These are phyloP conservation scores for Drosophila testacea DNA, from an alignment of 2,888 invertebrate genomes.

Conservation along the genomic window DNA sequence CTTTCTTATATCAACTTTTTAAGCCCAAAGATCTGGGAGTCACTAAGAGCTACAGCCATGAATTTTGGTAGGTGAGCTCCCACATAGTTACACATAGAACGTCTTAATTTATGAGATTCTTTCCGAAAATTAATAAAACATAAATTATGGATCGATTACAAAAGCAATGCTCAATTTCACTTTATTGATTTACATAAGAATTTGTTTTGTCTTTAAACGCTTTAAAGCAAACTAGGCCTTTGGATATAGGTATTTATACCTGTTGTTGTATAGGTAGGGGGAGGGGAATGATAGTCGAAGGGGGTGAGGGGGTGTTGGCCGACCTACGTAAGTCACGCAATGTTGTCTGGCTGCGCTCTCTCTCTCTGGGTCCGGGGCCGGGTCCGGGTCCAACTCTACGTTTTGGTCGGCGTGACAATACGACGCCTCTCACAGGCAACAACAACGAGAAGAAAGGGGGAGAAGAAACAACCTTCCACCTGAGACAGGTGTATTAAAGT, in stretches of 20 bases:
- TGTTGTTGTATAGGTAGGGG: conserved; percentile 30
- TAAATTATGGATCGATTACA: background rate
- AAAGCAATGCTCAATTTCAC: background rate
- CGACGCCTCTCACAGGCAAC: conserved; percentile 57
- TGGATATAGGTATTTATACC: conserved; percentile 45
- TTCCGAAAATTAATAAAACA: no score
- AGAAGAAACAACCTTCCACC: conserved; percentile 24
- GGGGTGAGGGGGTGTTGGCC: conserved; percentile 10
- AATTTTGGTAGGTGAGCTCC: no score
- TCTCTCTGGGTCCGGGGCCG: background rate
- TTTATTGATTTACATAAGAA: conserved; percentile 37
- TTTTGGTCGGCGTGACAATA: conserved; percentile 71
- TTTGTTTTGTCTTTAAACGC: conserved; percentile 25
- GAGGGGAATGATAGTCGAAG: background rate
- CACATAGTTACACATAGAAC: no score
- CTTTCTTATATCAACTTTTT: no score
- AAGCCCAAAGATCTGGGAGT: background rate
- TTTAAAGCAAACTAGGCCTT: conserved; percentile 77
- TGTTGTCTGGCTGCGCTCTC: conserved; percentile 52
- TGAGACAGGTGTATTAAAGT: conserved; percentile 64
- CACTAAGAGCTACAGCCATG: no score
- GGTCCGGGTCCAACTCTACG: conserved; percentile 38
- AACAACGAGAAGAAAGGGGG: conserved; percentile 23
- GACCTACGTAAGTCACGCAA: conserved; percentile 80
- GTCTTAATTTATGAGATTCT: no score